These are phyloP conservation scores for Formica aserva DNA, from an alignment of 2,888 invertebrate species.

Conservation along the genomic window DNA sequence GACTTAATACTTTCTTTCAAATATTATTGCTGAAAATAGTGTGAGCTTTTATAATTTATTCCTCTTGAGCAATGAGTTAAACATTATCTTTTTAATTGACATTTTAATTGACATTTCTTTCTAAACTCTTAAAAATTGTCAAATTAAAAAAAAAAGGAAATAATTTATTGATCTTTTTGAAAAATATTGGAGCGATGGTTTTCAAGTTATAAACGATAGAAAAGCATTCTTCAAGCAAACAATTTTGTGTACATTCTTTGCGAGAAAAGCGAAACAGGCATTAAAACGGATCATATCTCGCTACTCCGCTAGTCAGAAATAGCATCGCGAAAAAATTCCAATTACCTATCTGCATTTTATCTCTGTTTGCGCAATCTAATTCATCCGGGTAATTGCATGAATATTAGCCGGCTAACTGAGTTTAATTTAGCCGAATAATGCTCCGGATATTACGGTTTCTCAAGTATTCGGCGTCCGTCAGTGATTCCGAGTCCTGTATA, in stretches of 20 bases:
- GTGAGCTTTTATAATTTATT: not conserved
- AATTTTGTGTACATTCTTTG: not conserved
- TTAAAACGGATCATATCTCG: not conserved
- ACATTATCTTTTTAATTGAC: not conserved
- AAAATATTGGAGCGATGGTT: not conserved
- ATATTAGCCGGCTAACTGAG: constrained; percentile 42
- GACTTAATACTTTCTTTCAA: not conserved
- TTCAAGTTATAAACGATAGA: not conserved
- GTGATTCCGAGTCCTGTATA: constrained; percentile 27
- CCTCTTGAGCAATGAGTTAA: not conserved
- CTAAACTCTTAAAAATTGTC: not conserved
- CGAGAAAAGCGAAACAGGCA: not conserved
- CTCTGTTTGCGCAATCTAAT: constrained; percentile 39
- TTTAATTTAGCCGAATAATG: constrained; percentile 41
- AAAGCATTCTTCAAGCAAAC: not conserved
- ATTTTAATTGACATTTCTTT: not conserved
- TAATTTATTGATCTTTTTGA: not conserved
- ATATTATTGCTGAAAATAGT: not conserved
- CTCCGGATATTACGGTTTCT: constrained; percentile 46
- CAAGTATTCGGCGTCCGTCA: not conserved
- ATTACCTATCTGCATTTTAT: constrained; percentile 41
- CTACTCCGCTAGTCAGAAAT: not conserved
- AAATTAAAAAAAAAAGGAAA: not conserved
- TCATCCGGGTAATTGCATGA: constrained; percentile 47
- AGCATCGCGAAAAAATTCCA: constrained; percentile 23